Base-by-base conservation (phyloP, 2,888 invertebrate genomes). In the Dynastes tityus region DNA sequence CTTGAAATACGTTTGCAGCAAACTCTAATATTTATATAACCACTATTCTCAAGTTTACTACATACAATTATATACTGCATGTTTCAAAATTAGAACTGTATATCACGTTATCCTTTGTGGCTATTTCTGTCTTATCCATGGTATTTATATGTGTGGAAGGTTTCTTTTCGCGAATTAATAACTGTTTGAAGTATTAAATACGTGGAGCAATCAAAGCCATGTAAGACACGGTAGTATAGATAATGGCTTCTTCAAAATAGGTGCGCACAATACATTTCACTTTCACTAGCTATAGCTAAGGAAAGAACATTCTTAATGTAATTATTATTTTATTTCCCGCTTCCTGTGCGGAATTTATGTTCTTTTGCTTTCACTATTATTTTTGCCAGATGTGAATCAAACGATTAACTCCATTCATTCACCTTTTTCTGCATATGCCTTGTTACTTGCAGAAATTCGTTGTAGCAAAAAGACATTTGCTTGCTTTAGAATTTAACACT, bases 241-340 rank as follows among this genome's bases (percentile, higher is more conserved):
- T 73, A 73, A 45, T 61, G 40, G 40, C 40, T 61, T 45, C 58
- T 58, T 58, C 40, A 73, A 58, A 37, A 45, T 58, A 8, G 27
- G 37, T 11, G 40, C 22, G 9, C 45, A 61, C 55, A 71, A 71
- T 40, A 11, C 58, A 37, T 73, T 73, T 73, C 45, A 73, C 73
- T 73, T 73, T 73, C 73, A 73, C 73, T 22, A 22, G 22, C 22
- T 61, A 53, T n/a, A 37, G 45, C 45, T 40, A 73, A 58, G 73
- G 27, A 73, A 61, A 73, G 73, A 73, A 61, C 73, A 61, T 29
- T 71, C 70, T 45, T 45, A 71, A 71, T 73, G 40, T 61, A 73
- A 73, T 73, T 73, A 73, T 73, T 32, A 61, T 58, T 61, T 40
- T 73, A 61, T 73, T 73, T 73, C 73, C 61, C 61, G 61, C 40